These are phyloP conservation scores for Sinopyrophorus schimmeli DNA, from an alignment of 2,888 invertebrate species.

Conservation along the genomic window DNA sequence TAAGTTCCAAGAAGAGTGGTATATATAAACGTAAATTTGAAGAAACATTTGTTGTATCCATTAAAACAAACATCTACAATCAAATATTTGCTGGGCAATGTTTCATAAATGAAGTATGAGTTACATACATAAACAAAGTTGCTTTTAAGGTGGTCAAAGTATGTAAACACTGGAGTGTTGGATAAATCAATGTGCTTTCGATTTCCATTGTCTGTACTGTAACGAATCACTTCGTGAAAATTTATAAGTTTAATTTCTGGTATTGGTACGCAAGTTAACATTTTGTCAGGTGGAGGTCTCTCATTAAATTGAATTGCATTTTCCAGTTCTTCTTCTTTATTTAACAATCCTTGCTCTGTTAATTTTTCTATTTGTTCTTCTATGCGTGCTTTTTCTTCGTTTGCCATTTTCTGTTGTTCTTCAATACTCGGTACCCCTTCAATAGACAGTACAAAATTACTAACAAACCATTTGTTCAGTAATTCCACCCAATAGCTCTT, in stretches of 20 bases:
- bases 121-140: slow-evolving; percentile 81
- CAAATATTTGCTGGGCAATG: neutral
- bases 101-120: neutral
- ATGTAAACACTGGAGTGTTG: slow-evolving; percentile 72
- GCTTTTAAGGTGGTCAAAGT: slow-evolving; percentile 78
- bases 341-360: slow-evolving; percentile 69
- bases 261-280: slow-evolving; percentile 74
- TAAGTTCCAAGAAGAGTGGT: slow-evolving; percentile 72
- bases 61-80: slow-evolving; percentile 69
- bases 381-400: slow-evolving; percentile 73
- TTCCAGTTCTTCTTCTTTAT: slow-evolving; percentile 64
- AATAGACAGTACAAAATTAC: slow-evolving; percentile 65
- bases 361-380: slow-evolving; percentile 66
- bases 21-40: slow-evolving; percentile 69
- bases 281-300: slow-evolving; percentile 70
- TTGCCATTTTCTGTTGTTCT: slow-evolving; percentile 67
- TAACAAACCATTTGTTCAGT: slow-evolving; percentile 68
- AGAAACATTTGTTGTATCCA: slow-evolving; percentile 69
- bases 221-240: slow-evolving; percentile 62
- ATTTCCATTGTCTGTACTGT: slow-evolving; percentile 52
- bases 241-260: slow-evolving; percentile 74
- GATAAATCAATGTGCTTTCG: slow-evolving; percentile 62
- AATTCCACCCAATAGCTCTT: slow-evolving; percentile 73
- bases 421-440: slow-evolving; percentile 67
- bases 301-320: slow-evolving; percentile 77